Evolutionary conservation across 2,888 invertebrate species (phyloP).

Genomic region (Smittia sp.): DNA sequence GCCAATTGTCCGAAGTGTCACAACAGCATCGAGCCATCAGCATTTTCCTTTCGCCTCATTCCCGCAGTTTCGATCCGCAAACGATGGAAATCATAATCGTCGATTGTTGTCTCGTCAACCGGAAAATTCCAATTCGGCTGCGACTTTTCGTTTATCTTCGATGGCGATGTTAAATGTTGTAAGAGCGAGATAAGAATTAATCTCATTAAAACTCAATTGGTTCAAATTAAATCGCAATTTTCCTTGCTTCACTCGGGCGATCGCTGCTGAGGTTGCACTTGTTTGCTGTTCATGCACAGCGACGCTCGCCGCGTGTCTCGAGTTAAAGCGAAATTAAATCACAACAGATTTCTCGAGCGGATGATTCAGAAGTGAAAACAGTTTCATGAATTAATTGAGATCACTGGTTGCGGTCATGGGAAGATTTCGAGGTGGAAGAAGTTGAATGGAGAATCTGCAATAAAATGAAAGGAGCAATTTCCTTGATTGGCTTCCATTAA

Average conservation of each 20-base stretch:
- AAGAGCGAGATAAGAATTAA: slow-evolving; percentile 34
- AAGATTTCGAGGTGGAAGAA: not conserved
- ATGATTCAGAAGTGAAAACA: too few species aligned
- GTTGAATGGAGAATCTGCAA: too few species aligned
- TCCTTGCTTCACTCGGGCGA: not conserved
- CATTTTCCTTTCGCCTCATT: slow-evolving; percentile 1
- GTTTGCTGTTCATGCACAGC: slow-evolving; percentile 4
- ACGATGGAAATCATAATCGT: slow-evolving; percentile 8
- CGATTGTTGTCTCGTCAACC: slow-evolving; percentile 31
- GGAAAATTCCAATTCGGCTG: slow-evolving; percentile 37
- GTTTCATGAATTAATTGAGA: too few species aligned
- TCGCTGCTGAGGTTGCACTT: slow-evolving; percentile 37
- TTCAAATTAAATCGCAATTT: slow-evolving; percentile 37
- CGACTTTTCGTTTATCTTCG: not conserved
- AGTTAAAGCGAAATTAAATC: slow-evolving; percentile 40
- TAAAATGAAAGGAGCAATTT: too few species aligned
- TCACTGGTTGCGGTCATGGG: slow-evolving; percentile 5
- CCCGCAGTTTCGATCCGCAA: not conserved
- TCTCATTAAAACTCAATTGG: slow-evolving; percentile 36
- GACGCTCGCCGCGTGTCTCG: slow-evolving; percentile 5
- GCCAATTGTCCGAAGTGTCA: slow-evolving; percentile 40
- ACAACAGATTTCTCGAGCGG: slow-evolving; percentile 14
- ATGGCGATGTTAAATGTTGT: slow-evolving; percentile 35
- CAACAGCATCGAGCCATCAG: slow-evolving; percentile 33
- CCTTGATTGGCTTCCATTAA: not conserved